Conservation (phyloP, 2,797 vertebrate genomes). For the Cetoscarus ocellatus region DNA sequence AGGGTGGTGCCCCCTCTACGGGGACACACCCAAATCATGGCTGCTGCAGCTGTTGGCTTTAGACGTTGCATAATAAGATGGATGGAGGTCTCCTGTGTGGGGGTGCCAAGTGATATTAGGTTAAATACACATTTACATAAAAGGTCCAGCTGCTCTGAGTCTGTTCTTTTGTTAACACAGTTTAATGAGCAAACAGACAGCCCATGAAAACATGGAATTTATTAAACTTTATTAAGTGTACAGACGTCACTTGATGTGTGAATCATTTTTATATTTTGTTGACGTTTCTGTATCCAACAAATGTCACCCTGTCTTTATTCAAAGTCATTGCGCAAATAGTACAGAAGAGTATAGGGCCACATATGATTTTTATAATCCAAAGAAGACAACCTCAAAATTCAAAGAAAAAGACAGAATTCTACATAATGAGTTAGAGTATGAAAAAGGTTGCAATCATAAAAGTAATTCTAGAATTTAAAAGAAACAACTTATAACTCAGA, state of each 20-base stretch:
- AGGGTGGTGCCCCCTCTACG: not conserved
- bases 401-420: too few species aligned
- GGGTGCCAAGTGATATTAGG: constrained; percentile 5
- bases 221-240: too few species aligned
- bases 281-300: not conserved
- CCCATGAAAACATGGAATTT: not conserved
- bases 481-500: too few species aligned
- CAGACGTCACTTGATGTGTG: too few species aligned
- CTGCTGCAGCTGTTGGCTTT: constrained; percentile 25
- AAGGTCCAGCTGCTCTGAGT: not conserved
- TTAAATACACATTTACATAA: constrained; percentile 7
- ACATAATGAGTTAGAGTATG: too few species aligned
- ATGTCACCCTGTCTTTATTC: too few species aligned
- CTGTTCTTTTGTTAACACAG: not conserved
- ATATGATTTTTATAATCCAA: too few species aligned
- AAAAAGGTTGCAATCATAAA: too few species aligned
- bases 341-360: too few species aligned
- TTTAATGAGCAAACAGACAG: not conserved
- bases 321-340: too few species aligned
- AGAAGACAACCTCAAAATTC: too few species aligned
- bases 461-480: too few species aligned
- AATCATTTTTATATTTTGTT: not conserved
- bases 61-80: constrained; percentile 16
- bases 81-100: constrained; percentile 28
- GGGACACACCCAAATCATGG: constrained; percentile 6